Evolutionary conservation across 2,888 invertebrate genomes (phyloP).

Genomic region (Morinoia aosen): DNA sequence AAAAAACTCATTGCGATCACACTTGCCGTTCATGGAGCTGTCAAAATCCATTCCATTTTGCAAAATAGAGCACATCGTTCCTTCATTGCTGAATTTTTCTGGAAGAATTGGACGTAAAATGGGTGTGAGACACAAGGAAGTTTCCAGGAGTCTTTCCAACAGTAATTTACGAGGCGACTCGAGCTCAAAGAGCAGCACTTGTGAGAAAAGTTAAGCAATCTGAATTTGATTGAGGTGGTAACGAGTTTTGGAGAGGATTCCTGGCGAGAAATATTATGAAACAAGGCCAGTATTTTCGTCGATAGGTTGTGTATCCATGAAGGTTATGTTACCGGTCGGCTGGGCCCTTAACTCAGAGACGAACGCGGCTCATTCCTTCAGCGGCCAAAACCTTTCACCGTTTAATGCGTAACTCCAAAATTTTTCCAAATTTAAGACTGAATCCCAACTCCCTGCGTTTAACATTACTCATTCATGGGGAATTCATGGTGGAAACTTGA

Average conservation of each 20-base stretch:
- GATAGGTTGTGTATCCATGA: background rate
- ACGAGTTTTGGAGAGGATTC: background rate
- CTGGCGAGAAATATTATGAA: background rate
- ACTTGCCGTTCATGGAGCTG: background rate
- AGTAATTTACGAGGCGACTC: background rate
- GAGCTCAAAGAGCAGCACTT: slow-evolving; percentile 12
- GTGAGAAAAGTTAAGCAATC: background rate
- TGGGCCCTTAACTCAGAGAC: background rate
- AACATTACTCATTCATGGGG: background rate
- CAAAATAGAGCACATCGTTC: background rate
- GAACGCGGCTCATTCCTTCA: background rate
- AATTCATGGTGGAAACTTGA: background rate
- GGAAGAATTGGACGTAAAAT: background rate
- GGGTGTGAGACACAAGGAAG: background rate
- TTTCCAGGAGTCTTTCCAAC: background rate
- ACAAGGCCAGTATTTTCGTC: background rate
- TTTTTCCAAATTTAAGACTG: background rate
- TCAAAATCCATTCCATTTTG: background rate
- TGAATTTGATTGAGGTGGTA: background rate
- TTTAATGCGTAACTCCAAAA: background rate
- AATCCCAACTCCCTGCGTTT: background rate
- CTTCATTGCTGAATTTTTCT: background rate
- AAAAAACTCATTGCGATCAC: background rate
- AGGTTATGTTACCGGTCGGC: background rate
- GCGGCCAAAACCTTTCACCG: background rate